Evolutionary conservation across 2,888 invertebrate genomes (phyloP).

Genomic region (Eupsilia transversa): DNA sequence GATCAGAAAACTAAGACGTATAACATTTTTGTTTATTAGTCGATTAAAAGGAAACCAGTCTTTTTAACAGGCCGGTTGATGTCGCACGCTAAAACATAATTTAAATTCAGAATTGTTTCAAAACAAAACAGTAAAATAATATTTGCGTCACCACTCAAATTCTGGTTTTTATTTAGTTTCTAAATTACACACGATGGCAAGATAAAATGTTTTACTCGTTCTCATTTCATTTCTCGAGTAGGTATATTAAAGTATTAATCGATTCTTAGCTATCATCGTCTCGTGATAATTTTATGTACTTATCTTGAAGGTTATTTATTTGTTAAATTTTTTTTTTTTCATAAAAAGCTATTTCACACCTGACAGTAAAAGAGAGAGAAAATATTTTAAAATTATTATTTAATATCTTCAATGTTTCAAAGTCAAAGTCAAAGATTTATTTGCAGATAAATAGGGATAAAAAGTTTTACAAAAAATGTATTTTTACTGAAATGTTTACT

Average conservation of each 20-base stretch:
- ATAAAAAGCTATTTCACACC: too few species aligned
- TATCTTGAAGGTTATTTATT: neutral
- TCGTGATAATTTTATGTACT: neutral
- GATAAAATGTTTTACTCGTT: neutral
- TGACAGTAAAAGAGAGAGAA: neutral
- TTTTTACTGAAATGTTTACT: too few species aligned
- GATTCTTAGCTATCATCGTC: neutral
- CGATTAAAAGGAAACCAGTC: neutral
- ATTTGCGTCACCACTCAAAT: slow-evolving; percentile 28
- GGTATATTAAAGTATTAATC: neutral
- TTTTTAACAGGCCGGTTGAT: slow-evolving; percentile 11
- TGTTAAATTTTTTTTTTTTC: neutral
- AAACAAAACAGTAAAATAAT: slow-evolving; percentile 22
- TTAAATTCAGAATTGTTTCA: slow-evolving; percentile 12
- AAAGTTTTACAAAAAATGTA: too few species aligned
- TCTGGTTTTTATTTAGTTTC: slow-evolving; percentile 17
- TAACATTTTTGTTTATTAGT: slow-evolving; percentile 1
- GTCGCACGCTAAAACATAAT: slow-evolving; percentile 2
- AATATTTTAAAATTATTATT: neutral
- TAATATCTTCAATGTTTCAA: neutral
- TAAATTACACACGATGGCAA: neutral
- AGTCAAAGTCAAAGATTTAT: too few species aligned
- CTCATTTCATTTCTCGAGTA: neutral
- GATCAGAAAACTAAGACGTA: neutral
- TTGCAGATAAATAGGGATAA: too few species aligned